Conservation (phyloP, 2,797 vertebrate species). For the Pangasius macronema region DNA sequence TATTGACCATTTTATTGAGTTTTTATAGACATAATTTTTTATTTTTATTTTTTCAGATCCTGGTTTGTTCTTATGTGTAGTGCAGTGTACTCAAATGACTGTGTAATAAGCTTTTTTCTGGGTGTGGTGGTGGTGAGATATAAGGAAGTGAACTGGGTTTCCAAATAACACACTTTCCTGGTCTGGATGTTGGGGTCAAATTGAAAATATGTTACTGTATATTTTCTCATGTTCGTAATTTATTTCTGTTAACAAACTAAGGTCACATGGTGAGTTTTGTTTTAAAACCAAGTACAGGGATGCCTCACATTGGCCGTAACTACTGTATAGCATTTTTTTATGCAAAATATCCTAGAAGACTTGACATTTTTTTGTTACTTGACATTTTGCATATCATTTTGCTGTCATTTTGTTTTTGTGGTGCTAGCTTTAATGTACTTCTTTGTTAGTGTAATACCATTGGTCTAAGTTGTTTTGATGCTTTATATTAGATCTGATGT, state of each 20-base stretch:
- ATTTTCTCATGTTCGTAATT: background rate
- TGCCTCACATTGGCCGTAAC: background rate
- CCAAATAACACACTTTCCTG: slow-evolving; percentile 4
- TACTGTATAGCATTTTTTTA: background rate
- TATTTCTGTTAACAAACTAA: slow-evolving; percentile 1
- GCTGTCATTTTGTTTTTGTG: slow-evolving; percentile 2
- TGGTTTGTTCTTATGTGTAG: background rate
- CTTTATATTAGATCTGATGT: slow-evolving; percentile 21
- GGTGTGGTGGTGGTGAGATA: slow-evolving; percentile 7
- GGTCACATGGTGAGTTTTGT: too few relatives aligned
- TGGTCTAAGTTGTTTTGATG: background rate
- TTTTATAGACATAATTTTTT: background rate
- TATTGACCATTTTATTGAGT: background rate
- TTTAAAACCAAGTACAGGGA: background rate
- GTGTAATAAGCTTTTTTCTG: background rate
- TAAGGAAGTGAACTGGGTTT: slow-evolving; percentile 7
- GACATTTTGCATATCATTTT: slow-evolving; percentile 14
- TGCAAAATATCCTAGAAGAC: slow-evolving; percentile 1
- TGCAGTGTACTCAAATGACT: background rate
- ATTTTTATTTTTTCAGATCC: too few relatives aligned
- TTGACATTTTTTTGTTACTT: slow-evolving; percentile 13
- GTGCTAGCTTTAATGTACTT: background rate
- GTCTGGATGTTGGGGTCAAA: slow-evolving; percentile 16
- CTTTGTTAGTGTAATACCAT: background rate
- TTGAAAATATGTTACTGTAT: background rate